These are phyloP conservation scores for Tokudaia muenninki DNA, from an alignment of 2,797 vertebrate genomes.

Conservation along the genomic window DNA sequence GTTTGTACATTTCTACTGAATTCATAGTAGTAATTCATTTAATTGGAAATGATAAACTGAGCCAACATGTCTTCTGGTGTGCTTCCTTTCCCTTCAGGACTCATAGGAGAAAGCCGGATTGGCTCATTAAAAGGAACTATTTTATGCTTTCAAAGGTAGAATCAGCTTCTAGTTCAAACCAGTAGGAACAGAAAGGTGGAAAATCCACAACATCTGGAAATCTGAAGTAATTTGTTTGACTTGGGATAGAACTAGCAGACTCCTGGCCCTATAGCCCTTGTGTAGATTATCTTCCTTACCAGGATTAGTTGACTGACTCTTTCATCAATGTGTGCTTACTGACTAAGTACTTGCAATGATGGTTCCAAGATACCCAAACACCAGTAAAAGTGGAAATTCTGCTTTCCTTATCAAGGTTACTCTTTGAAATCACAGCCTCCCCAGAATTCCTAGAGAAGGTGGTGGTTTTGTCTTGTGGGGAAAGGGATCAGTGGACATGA, in stretches of 20 bases:
- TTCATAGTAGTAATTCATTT: not conserved
- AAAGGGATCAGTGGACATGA: not conserved
- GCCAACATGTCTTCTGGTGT: not conserved
- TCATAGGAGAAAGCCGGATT: not conserved
- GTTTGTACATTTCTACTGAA: not conserved
- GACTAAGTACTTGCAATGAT: not conserved
- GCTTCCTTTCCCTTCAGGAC: not conserved
- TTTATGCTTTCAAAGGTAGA: constrained; percentile 39
- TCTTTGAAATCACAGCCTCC: not conserved
- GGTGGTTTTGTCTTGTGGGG: not conserved
- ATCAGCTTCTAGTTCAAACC: not conserved
- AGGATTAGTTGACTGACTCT: not conserved
- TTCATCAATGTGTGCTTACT: not conserved
- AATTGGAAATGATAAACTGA: not conserved
- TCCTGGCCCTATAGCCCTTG: not conserved
- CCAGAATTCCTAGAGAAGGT: not conserved
- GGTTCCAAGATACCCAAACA: not conserved
- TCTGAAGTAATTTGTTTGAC: not conserved
- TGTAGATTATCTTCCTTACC: not conserved
- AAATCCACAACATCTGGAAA: not conserved
- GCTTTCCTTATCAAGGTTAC: not conserved
- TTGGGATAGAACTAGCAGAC: not conserved
- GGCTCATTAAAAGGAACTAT: not conserved
- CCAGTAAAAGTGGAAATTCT: not conserved
- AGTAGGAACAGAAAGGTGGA: not conserved